phyloP scores from a whole-genome alignment of 2,113 vertebrate species.

The Tricholaema leucomelas region DNA sequence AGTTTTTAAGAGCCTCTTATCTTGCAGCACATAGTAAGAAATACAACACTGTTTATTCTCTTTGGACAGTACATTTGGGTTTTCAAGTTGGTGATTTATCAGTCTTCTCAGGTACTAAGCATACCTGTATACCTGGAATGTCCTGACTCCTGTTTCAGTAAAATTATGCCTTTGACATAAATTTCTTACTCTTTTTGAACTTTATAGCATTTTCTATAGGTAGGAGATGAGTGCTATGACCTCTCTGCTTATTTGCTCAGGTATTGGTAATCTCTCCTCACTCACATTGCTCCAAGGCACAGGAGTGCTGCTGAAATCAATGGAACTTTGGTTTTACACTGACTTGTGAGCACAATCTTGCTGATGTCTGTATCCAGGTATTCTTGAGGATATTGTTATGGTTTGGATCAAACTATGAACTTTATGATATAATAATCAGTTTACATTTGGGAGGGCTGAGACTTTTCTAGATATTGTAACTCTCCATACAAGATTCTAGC shows the following conservation, averaged over 20 bases:
- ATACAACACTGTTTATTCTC: slow-evolving; percentile 54
- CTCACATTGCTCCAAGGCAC: neutral
- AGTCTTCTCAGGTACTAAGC: slow-evolving; percentile 5
- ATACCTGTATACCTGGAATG: slow-evolving; percentile 11
- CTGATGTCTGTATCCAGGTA: neutral
- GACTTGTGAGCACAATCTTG: neutral
- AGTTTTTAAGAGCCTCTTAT: slow-evolving; percentile 33
- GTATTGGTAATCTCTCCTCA: neutral
- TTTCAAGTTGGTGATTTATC: slow-evolving; percentile 46
- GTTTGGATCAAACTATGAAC: neutral
- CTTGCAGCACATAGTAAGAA: slow-evolving; percentile 28
- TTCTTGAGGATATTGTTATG: neutral
- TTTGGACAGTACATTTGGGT: slow-evolving; percentile 35
- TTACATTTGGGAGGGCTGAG: neutral
- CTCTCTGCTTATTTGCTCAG: slow-evolving; percentile 18
- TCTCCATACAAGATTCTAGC: neutral
- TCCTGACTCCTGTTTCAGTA: neutral
- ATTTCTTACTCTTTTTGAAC: slow-evolving; percentile 48
- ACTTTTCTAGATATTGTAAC: neutral
- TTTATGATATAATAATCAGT: neutral
- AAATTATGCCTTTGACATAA: slow-evolving; percentile 53
- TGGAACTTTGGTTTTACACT: neutral
- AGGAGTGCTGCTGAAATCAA: neutral
- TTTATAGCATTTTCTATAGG: slow-evolving; percentile 35
- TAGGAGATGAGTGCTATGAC: slow-evolving; percentile 42